These are phyloP conservation scores for Siphamia tubifer DNA, from an alignment of 2,113 vertebrate species.

Conservation along the genomic window DNA sequence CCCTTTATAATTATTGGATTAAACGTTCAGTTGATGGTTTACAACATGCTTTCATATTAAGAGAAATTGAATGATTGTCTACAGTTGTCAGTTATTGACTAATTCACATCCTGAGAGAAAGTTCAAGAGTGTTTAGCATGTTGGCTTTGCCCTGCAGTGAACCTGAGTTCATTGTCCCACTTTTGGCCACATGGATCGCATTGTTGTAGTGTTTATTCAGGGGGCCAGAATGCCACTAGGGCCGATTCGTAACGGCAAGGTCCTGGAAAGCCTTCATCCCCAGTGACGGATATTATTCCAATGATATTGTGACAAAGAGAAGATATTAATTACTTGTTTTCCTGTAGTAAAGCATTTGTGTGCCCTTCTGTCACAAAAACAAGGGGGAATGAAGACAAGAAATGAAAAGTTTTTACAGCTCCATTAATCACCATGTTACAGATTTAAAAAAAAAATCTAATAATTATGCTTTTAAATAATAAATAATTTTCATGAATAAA, in stretches of 20 bases:
- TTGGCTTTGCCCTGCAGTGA: not conserved
- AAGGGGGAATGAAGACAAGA: too few relatives aligned
- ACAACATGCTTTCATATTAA: constrained; percentile 5
- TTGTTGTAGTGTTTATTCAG: constrained; percentile 15
- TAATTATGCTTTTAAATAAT: too few relatives aligned
- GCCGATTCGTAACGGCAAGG: not conserved
- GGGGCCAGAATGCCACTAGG: not conserved
- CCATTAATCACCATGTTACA: too few relatives aligned
- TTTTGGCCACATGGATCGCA: constrained; percentile 4
- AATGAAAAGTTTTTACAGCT: too few relatives aligned
- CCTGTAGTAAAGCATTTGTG: too few relatives aligned
- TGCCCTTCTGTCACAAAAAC: too few relatives aligned
- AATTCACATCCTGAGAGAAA: not conserved
- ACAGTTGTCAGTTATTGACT: not conserved
- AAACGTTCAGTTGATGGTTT: constrained; percentile 23
- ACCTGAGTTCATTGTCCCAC: not conserved
- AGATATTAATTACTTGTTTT: not conserved
- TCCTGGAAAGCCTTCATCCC: not conserved
- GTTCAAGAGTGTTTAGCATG: too few relatives aligned
- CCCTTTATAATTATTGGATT: constrained; percentile 28
- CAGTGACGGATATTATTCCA: not conserved
- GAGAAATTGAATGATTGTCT: constrained; percentile 2
- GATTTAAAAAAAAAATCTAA: too few relatives aligned
- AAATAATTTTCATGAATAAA: too few relatives aligned
- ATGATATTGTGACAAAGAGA: not conserved